Evolutionary conservation across 2,113 vertebrate genomes (phyloP), one percentile per base, ranked within the genome.

Genomic region (Tyrannus savana): DNA sequence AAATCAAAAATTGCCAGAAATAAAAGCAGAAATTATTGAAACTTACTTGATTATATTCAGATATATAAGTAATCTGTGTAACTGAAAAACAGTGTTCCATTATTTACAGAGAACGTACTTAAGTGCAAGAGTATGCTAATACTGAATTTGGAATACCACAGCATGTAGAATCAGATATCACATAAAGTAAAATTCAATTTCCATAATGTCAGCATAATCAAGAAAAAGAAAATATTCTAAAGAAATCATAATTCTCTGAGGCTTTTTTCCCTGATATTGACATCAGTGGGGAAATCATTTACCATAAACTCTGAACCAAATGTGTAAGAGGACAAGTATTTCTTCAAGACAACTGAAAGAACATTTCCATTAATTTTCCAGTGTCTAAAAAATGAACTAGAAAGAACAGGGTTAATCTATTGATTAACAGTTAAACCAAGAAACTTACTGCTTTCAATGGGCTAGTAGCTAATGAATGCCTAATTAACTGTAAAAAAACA

Each of bases 401-500:
- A 21, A 93, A 71, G 33, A 88, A 84, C 15, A 67, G 37, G 12
- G 50, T 73, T 80, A 88, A 83, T 68, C 25, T 58, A 79, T 58
- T 50, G 66, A 79, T 90, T 68, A 92, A 58, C 19, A 80, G 18
- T 19, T 77, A 47, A 91, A 83, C 4, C 30, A 85, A 85, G 62
- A 87, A 95, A 87, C 22, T 64, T 89, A 25, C 49, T 80, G 59
- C 68, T 71, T 88, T 90, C 71, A 66, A 87, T 5, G 7, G 46
- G n/a, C 21, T 58, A 60, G 19, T 62, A 91, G 58, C 62, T 92
- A 94, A 81, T 87, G 69, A 94, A 89, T 68, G 37, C 10, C 53
- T 89, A 89, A 84, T 89, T 79, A 94, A 46, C 62, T 83, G 66
- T 78, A 82, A 91, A 91, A 95, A 68, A 56, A 46, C 6, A 46